Base-by-base conservation (phyloP, 2,888 invertebrate species). In the Mayetiola destructor region DNA sequence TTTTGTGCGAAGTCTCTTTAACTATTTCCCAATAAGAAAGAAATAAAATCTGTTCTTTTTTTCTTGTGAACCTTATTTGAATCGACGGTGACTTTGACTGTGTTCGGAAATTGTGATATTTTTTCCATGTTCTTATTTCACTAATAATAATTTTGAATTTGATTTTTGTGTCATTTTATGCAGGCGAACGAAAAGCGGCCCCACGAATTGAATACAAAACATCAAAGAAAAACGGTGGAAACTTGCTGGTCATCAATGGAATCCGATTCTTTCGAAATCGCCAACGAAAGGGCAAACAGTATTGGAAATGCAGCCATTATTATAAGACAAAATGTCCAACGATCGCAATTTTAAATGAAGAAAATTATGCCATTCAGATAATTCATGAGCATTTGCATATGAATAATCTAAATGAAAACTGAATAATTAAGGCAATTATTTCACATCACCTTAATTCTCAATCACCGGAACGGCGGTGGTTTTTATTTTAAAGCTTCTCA, bases 301-400 rank as follows among this genome's bases (percentile, higher is more conserved):
- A 73, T 59, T 72, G 73, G 73, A 73, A 73, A 60, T 73, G 73
- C 59, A 71, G 71, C 54, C 69, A 72, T 58, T 73, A 73, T 58
- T 73, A 73, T 56, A 73, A 73, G 60, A 70, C 70, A 36, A 72
- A 72, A 53, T 73, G 73, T 61, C 73, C 73, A 8, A 69, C 73
- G 12, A 72, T 73, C 55, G 72, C 71, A 0, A 70, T 73, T 32
- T 69, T 71, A 42, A 71, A 73, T 64, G 72, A 73, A 56, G 66
- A 65, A 9, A 68, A 69, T 6, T 61, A 68, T 6, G 69, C 69
- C 58, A 60, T 71, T 57, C 64, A 69, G 10, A 61, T 72, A 12
- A 71, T 71, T 37, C 72, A 73, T 61, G 69, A 69, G 60, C 73
- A 73, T 61, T 67, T 66, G 61, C 72, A 73, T 55, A 8, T 4